Evolutionary conservation across 1,140 invertebrate genomes (phyloP).

Genomic region (Drosophila obscura): DNA sequence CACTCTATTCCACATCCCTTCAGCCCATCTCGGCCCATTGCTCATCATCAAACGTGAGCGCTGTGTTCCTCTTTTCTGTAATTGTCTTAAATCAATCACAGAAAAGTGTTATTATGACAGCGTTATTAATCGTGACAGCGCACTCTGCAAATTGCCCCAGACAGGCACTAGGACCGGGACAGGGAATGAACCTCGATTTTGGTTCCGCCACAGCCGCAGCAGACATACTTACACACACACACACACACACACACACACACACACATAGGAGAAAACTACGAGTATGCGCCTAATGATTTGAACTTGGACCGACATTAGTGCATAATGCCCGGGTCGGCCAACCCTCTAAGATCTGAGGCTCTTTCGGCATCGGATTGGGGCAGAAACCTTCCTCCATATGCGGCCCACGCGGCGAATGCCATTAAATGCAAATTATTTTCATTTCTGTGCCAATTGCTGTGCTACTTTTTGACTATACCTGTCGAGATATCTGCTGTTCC

Average conservation of each 20-base stretch:
- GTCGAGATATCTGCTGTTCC: conserved; percentile 17
- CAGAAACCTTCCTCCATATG: conserved; percentile 38
- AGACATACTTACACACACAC: conserved; percentile 17
- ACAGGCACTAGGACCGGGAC: conserved; percentile 2
- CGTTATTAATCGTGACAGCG: conserved; percentile 82
- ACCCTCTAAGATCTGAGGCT: conserved; percentile 6
- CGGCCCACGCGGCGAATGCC: conserved; percentile 67
- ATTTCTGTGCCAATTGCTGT: conserved; percentile 83
- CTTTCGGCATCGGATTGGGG: neutral
- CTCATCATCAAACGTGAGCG: conserved; percentile 72
- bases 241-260: conserved; percentile 11
- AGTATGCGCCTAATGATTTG: conserved; percentile 69
- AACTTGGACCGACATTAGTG: conserved; percentile 77
- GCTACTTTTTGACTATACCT: conserved; percentile 62
- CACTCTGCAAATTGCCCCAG: conserved; percentile 62
- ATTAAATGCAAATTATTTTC: conserved; percentile 83
- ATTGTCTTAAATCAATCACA: conserved; percentile 83
- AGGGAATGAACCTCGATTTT: neutral
- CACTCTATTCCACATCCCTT: conserved; percentile 40
- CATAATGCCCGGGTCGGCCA: conserved; percentile 52
- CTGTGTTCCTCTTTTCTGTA: conserved; percentile 81
- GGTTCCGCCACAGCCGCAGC: conserved; percentile 12
- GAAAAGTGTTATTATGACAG: conserved; percentile 83
- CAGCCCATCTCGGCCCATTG: conserved; percentile 17
- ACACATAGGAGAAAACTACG: conserved; percentile 11